phyloP scores from a whole-genome alignment of 2,888 invertebrate genomes.

The Cosmorhoe ocellata region DNA sequence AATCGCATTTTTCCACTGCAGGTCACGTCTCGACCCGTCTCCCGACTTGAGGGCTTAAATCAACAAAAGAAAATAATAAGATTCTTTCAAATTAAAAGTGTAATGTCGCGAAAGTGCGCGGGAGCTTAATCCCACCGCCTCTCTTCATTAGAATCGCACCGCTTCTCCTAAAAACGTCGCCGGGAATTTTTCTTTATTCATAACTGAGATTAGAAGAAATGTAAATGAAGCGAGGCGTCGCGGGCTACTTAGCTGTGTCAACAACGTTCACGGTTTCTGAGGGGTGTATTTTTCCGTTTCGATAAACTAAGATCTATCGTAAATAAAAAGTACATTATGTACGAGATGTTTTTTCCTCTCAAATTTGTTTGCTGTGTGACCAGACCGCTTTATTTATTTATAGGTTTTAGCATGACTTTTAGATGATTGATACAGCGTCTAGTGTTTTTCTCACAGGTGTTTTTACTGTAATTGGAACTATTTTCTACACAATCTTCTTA shows the following conservation, averaged over 20 bases:
- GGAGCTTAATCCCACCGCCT: constrained; percentile 66
- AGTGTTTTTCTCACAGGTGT: no score
- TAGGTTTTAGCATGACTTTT: no score
- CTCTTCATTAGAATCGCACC: constrained; percentile 78
- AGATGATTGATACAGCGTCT: no score
- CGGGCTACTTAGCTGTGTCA: constrained; percentile 80
- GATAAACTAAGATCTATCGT: constrained; percentile 31
- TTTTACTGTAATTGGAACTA: no score
- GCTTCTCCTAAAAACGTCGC: constrained; percentile 73
- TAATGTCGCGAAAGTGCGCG: constrained; percentile 81
- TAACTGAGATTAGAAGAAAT: constrained; percentile 81
- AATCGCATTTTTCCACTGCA: constrained; percentile 88
- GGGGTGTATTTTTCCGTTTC: constrained; percentile 50
- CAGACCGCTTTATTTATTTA: no score
- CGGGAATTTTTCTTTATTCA: constrained; percentile 81
- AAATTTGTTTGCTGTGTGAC: no score
- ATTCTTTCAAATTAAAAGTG: constrained; percentile 89
- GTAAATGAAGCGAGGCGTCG: constrained; percentile 79
- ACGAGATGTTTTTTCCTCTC: not conserved
- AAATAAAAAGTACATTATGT: constrained; percentile 16
- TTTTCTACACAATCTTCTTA: no score
- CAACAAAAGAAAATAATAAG: constrained; percentile 87
- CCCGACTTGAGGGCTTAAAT: constrained; percentile 84
- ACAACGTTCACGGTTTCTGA: constrained; percentile 61
- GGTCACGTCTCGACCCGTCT: constrained; percentile 85